Conservation (phyloP, 2,797 vertebrate species). For the Cheirogaleus major region DNA sequence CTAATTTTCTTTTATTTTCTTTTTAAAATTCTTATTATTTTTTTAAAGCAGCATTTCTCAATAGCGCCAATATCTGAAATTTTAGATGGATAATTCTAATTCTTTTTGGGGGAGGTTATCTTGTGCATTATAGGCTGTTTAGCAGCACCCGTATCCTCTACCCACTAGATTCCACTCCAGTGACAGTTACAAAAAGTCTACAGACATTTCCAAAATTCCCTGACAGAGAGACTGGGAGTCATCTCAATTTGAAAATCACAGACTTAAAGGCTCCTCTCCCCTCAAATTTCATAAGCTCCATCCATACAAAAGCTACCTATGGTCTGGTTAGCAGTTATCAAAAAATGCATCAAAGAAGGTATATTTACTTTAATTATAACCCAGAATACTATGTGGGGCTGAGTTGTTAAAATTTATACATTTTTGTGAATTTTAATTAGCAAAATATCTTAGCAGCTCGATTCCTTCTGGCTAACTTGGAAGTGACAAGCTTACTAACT, state of each 20-base stretch:
- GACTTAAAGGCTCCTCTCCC: neutral
- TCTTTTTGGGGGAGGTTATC: neutral
- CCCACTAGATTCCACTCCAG: neutral
- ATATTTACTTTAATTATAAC: neutral
- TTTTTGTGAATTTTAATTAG: neutral
- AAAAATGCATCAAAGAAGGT: neutral
- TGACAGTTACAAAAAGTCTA: neutral
- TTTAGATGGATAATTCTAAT: neutral
- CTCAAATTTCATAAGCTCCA: neutral
- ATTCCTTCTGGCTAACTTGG: neutral
- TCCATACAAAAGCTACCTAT: neutral
- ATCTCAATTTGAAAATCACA: neutral
- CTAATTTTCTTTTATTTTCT: neutral
- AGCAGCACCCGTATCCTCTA: neutral
- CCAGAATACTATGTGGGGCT: neutral
- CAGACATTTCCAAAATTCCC: neutral
- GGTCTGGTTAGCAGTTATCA: neutral
- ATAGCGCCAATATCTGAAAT: fast-evolving
- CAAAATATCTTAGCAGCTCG: neutral
- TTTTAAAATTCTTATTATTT: neutral
- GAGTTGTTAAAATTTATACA: neutral
- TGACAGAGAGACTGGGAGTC: fast-evolving
- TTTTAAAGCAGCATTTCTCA: neutral
- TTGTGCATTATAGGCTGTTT: neutral
- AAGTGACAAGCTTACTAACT: neutral